A percentile compares a stretch with the other conserved stretches of the same genome.
Conservation (phyloP, 2,888 invertebrate species). For the Agonopterix heracliana region DNA sequence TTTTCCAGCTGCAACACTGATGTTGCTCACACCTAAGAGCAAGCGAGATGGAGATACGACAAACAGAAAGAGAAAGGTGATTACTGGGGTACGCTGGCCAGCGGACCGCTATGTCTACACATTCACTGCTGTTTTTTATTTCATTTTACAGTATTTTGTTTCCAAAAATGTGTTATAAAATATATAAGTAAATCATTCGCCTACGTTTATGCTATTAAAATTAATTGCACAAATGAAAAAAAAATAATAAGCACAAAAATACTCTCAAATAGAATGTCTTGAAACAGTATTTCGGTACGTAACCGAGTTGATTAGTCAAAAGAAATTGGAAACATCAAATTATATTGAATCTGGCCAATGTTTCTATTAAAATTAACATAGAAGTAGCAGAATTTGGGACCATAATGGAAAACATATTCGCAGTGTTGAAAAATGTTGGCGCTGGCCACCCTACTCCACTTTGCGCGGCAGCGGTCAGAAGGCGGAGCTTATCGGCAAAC, state of each 20-base stretch:
- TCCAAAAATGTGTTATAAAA: neutral
- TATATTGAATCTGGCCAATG: too few relatives aligned
- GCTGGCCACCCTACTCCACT: conserved; percentile 65
- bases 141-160: neutral
- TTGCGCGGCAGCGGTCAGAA: conserved; percentile 77
- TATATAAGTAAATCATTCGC: too few relatives aligned
- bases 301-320: too few relatives aligned
- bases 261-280: too few relatives aligned
- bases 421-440: neutral
- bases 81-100: conserved; percentile 57
- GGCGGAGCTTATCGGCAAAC: conserved; percentile 76
- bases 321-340: too few relatives aligned
- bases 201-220: too few relatives aligned
- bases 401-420: too few relatives aligned
- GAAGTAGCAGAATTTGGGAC: too few relatives aligned
- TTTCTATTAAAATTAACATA: too few relatives aligned
- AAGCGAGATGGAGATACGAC: conserved; percentile 34
- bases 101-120: conserved; percentile 47
- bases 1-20: conserved; percentile 39
- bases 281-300: too few relatives aligned
- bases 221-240: too few relatives aligned
- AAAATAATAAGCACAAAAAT: too few relatives aligned
- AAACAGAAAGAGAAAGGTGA: conserved; percentile 40
- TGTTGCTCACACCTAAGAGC: conserved; percentile 22
- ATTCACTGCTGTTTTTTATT: conserved; percentile 17